Percentiles rank a stretch among this genome's conserved stretches.
These are phyloP conservation scores for Folsomia candida DNA, from an alignment of 2,888 invertebrate genomes.

Conservation along the genomic window DNA sequence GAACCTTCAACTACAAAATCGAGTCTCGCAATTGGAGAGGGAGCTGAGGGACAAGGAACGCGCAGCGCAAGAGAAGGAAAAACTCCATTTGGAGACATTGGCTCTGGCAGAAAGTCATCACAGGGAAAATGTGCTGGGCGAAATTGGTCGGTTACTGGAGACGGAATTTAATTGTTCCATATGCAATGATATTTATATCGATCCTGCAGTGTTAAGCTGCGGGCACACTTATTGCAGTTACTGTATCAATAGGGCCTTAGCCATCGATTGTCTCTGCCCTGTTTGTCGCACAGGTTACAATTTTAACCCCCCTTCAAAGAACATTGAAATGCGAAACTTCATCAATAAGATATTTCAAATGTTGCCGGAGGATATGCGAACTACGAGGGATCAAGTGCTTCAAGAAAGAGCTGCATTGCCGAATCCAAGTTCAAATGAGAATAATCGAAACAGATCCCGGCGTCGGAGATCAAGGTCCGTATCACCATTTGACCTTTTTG, in stretches of 20 bases:
- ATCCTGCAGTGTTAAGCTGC: not conserved
- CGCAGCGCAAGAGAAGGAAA: not conserved
- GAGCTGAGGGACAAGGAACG: not conserved
- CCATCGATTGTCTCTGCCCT: not conserved
- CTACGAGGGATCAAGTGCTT: not conserved
- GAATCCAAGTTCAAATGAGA: not conserved
- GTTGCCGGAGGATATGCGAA: not conserved
- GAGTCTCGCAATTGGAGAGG: not conserved
- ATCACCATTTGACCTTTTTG: not conserved
- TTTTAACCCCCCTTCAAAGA: not conserved
- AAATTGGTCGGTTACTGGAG: not conserved
- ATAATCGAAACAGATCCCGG: not conserved
- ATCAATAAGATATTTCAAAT: not conserved
- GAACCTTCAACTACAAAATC: not conserved
- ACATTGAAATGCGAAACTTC: constrained; percentile 1
- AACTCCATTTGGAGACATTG: not conserved
- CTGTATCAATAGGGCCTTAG: not conserved
- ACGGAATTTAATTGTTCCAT: not conserved
- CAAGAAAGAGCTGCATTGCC: not conserved
- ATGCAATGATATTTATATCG: not conserved
- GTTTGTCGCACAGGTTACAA: not conserved
- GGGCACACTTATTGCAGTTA: constrained; percentile 2
- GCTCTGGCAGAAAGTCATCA: not conserved
- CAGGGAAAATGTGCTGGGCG: not conserved
- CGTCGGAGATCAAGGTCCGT: not conserved